Evolutionary conservation across 2,797 vertebrate genomes (phyloP), one percentile per base, ranked within the genome.

Genomic region (Epinephelus malabaricus): DNA sequence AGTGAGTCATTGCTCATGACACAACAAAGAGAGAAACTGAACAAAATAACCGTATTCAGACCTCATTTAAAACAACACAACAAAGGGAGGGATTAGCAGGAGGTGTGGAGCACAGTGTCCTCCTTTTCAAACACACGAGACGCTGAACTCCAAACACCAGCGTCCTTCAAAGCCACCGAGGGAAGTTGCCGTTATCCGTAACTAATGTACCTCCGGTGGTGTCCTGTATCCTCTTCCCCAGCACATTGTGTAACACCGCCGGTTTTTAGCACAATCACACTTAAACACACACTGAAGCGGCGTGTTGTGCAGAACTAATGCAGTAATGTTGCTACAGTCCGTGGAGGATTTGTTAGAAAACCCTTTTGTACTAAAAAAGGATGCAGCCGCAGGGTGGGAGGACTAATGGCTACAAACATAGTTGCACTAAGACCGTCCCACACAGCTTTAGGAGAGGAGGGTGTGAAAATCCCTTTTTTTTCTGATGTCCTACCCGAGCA

Each of bases 381-480:
- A 85, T 67, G 49, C 54, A 73, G 74, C 81, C 50, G 51, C 49
- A 45, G 54, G 63, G 70, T 73, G 76, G 60, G 79, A 83, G 76
- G 43, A 78, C 85, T 85, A 85, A 88, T 82, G 78, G 70, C 72
- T 64, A 40, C 69, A 81, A 86, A 84, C 77, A 74, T 65, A 81
- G 72, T 77, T 69, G 27, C 60, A 76, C 54, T 47, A 72, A 83
- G 76, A 27, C 60, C 17, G 0, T 76, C 82, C 79, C 73, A 85
- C 84, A 67, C 77, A 82, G 63, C 87, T 70, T 85, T 63, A 80
- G 5, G 45, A 69, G 64, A 77, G 66, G 55, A 76, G 40, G 73
- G 64, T 71, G 75, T 71, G 71, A 82, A 88, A 74, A 78, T 69
- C 40, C 6, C 61, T 63, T 73, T 73, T 63, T 73, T 73, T 60